A percentile compares a stretch with the other conserved stretches of the same genome.
These are phyloP conservation scores for Smutsia gigantea DNA, from an alignment of 2,797 vertebrate genomes.

Conservation along the genomic window DNA sequence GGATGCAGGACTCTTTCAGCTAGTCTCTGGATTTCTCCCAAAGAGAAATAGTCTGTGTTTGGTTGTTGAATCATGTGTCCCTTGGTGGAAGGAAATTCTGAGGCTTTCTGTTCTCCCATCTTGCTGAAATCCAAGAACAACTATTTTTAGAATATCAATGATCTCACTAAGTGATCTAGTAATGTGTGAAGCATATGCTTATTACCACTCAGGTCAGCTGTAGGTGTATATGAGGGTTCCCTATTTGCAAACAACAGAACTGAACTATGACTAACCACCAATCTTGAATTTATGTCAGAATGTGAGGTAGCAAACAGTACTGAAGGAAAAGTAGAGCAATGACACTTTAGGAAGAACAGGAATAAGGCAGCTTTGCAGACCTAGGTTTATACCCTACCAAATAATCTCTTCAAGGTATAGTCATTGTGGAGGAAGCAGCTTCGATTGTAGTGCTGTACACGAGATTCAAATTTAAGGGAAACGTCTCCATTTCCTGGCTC, in stretches of 20 bases:
- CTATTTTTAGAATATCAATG: neutral
- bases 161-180: neutral
- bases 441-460: neutral
- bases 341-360: neutral
- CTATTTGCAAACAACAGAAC: neutral
- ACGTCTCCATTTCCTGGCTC: neutral
- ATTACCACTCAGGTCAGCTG: neutral
- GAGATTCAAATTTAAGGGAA: neutral
- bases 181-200: neutral
- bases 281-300: neutral
- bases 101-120: neutral
- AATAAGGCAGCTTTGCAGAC: neutral
- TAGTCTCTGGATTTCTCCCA: neutral
- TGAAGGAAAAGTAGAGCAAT: neutral
- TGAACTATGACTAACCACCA: neutral
- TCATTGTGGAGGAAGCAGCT: neutral
- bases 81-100: neutral
- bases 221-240: neutral
- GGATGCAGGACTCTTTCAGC: neutral
- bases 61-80: neutral
- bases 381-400: neutral
- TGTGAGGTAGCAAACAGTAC: neutral
- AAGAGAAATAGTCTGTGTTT: neutral
- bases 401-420: neutral
- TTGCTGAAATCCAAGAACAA: neutral